Percentiles rank a stretch among this genome's conserved stretches.
Evolutionary conservation across 1,140 invertebrate genomes (phyloP).

Genomic region (Philopotamus ludificatus): DNA sequence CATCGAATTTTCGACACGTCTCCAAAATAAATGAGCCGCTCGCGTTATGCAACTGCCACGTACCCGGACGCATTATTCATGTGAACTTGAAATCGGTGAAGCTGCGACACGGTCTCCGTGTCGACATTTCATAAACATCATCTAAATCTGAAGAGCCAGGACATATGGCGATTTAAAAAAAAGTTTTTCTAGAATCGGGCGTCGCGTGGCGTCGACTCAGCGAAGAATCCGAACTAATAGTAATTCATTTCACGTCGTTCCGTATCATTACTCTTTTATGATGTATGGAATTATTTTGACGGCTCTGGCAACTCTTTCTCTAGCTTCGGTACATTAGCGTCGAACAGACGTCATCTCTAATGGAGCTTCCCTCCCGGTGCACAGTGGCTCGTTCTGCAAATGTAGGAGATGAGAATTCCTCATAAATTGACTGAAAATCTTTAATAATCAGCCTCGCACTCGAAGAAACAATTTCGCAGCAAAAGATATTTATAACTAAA

Average conservation of each 20-base stretch:
- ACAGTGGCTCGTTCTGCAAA: too few species aligned
- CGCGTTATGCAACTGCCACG: neutral
- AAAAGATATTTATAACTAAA: too few species aligned
- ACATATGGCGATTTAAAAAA: neutral
- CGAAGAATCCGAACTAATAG: conserved; percentile 37
- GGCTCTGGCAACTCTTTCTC: conserved; percentile 37
- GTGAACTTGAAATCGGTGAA: neutral
- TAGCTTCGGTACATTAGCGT: conserved; percentile 19
- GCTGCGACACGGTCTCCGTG: neutral
- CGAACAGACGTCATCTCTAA: conserved; percentile 29
- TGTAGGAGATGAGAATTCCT: too few species aligned
- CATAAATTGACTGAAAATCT: too few species aligned
- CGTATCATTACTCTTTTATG: conserved; percentile 43
- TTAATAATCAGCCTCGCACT: too few species aligned
- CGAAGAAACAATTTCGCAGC: too few species aligned
- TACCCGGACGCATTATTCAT: neutral
- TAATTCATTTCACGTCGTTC: conserved; percentile 41
- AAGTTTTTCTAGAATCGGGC: neutral
- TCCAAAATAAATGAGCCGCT: neutral
- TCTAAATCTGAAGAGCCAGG: neutral
- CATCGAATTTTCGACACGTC: neutral
- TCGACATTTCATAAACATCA: conserved; percentile 17
- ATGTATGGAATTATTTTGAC: conserved; percentile 41
- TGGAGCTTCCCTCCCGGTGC: conserved; percentile 23
- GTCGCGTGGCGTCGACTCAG: conserved; percentile 4